These are phyloP conservation scores for Gonatopus flavifemur DNA, from an alignment of 1,140 invertebrate genomes.

Conservation along the genomic window DNA sequence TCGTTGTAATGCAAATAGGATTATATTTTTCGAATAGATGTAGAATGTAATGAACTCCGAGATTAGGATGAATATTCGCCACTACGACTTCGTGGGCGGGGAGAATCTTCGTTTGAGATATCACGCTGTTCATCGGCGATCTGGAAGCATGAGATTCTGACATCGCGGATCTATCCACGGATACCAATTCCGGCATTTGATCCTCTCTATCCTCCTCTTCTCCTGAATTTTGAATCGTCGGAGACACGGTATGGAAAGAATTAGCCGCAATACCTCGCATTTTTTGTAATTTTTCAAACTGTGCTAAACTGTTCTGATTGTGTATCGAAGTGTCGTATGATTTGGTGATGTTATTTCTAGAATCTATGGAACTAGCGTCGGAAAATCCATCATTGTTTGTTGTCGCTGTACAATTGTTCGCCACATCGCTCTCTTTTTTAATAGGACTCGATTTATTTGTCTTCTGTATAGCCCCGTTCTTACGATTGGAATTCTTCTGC, in stretches of 20 bases:
- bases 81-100: constrained; percentile 39
- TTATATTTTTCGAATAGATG: constrained; percentile 40
- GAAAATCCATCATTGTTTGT: neutral
- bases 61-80: constrained; percentile 36
- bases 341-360: neutral
- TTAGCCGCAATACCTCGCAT: neutral
- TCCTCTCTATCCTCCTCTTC: neutral
- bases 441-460: neutral
- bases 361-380: neutral
- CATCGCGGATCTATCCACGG: neutral
- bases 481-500: neutral
- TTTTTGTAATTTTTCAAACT: neutral
- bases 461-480: neutral
- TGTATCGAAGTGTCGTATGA: neutral
- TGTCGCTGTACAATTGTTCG: neutral
- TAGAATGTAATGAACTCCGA: constrained; percentile 31
- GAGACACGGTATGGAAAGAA: neutral
- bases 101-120: no score
- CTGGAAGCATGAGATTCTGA: neutral
- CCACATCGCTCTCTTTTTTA: neutral
- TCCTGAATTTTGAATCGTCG: neutral
- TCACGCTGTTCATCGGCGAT: no score
- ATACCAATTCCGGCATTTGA: constrained; percentile 9
- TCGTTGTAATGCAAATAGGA: constrained; percentile 36
- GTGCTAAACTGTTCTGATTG: neutral